Percentiles rank a stretch among this genome's conserved stretches.
These are phyloP conservation scores for Larimichthys crocea DNA, from an alignment of 2,113 vertebrate species.

Conservation along the genomic window DNA sequence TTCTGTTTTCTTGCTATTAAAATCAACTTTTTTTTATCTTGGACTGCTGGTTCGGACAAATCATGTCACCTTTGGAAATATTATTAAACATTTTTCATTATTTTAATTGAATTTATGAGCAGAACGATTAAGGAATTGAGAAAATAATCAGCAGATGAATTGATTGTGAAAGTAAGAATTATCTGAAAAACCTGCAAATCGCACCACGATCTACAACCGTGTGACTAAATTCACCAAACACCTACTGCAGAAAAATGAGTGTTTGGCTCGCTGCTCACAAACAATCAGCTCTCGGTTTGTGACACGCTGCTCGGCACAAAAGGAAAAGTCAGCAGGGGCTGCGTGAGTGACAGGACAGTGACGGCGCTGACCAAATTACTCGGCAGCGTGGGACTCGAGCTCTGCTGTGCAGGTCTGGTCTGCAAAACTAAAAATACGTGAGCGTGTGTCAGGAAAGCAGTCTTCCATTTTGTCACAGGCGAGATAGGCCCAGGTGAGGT, in stretches of 20 bases:
- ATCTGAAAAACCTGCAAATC: background rate
- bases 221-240: conserved; percentile 22
- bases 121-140: background rate
- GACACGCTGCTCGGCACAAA: conserved; percentile 40
- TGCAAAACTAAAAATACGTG: conserved; percentile 6
- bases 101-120: background rate
- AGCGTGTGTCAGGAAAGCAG: conserved; percentile 37
- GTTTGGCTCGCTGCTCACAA: conserved; percentile 20
- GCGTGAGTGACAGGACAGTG: conserved; percentile 35
- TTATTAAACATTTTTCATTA: background rate
- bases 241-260: conserved; percentile 1
- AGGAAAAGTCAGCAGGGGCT: conserved; percentile 50
- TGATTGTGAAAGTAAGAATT: background rate
- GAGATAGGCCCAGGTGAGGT: conserved; percentile 60
- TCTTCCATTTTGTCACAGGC: conserved; percentile 64
- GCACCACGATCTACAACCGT: background rate
- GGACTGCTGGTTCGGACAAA: background rate
- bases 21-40: background rate
- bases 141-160: background rate
- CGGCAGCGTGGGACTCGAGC: conserved; percentile 7
- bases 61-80: background rate
- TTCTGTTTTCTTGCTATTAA: background rate
- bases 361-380: conserved; percentile 41
- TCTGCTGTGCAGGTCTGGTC: background rate
- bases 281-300: conserved; percentile 29